Base-by-base conservation (phyloP, 2,797 vertebrate species). In the Tenualosa ilisha region DNA sequence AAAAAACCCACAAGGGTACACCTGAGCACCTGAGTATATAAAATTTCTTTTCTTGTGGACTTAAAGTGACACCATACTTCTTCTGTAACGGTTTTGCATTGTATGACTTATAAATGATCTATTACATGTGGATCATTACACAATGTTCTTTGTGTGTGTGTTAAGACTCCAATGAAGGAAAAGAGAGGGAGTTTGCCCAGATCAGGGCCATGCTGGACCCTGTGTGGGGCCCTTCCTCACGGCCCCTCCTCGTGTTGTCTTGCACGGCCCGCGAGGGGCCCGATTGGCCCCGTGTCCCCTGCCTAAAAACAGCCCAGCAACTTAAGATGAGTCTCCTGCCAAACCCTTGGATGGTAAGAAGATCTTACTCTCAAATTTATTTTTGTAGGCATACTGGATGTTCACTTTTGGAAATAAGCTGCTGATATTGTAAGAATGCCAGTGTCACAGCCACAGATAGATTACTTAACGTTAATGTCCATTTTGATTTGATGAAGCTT, bases 271-370 rank as follows among this genome's bases (percentile, higher is more conserved):
- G 94, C 84, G 87, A 86, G 7, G 93, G 87, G 83, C 87, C 86
- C 0, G 89, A 88, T 51, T 87, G 91, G 82, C 84, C 91, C 89
- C 95, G 96, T 88, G 96, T 94, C 87, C 94, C 97, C 0, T 97
- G 97, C 92, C 94, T 99, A 90, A 92, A 97, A 46, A n/a, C 98
- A 92, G 97, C 98, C 5, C 95, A 97, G 90, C 96, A 96, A 79
- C 94, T 99, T 8, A 87, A 91, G 61, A 95, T 99, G 17, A 89
- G 92, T 24, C 91, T 92, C 49, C 92, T 99, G 53, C 85, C 50
- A 51, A 96, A 96, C 87, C 96, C 96, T 0, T 99, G 98, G 98
- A 96, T 97, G 97, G 98, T 99, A 96, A 92, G 88, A 31, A 68
- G n/a, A 37, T 68, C 3, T 68, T 37, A 31, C 63, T 37, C 63